A percentile compares a stretch with the other conserved stretches of the same genome.
Evolutionary conservation across 1,140 invertebrate species (phyloP).

Genomic region (Eriosoma lanigerum): DNA sequence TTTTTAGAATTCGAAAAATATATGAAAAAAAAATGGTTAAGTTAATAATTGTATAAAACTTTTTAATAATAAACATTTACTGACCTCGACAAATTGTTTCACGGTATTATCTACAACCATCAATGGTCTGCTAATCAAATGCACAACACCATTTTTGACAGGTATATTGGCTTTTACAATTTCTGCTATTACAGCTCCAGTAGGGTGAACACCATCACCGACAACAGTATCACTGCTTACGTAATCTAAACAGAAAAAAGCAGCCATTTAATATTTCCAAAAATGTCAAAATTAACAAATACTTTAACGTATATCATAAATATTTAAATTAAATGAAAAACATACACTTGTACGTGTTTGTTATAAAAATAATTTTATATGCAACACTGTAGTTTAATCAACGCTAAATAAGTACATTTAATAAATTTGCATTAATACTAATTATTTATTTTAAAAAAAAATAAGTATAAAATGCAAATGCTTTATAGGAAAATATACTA

Average conservation of each 20-base stretch:
- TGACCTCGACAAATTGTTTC: slow-evolving; percentile 81
- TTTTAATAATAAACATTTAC: slow-evolving; percentile 52
- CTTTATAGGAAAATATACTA: no score
- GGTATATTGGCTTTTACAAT: slow-evolving; percentile 90
- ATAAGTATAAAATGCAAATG: no score
- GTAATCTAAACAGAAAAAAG: slow-evolving; percentile 67
- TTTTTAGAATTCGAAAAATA: not conserved
- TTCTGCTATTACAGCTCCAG: slow-evolving; percentile 81
- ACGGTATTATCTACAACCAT: slow-evolving; percentile 86
- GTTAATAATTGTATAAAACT: slow-evolving; percentile 2
- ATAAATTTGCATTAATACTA: no score
- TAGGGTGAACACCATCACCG: slow-evolving; percentile 73
- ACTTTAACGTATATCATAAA: no score
- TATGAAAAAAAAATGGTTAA: slow-evolving; percentile 38
- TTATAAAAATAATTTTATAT: no score
- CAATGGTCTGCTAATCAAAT: slow-evolving; percentile 84
- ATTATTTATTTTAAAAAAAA: no score
- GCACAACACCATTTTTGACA: slow-evolving; percentile 87
- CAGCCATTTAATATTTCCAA: not conserved
- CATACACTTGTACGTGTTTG: no score
- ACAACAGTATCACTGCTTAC: slow-evolving; percentile 83
- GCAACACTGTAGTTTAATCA: no score
- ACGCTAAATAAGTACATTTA: no score
- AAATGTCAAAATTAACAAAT: no score
- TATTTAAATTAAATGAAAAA: no score